A percentile compares a stretch with the other conserved stretches of the same genome.
Evolutionary conservation across 2,113 vertebrate species (phyloP).

Genomic region (Muntiacus muntjak): DNA sequence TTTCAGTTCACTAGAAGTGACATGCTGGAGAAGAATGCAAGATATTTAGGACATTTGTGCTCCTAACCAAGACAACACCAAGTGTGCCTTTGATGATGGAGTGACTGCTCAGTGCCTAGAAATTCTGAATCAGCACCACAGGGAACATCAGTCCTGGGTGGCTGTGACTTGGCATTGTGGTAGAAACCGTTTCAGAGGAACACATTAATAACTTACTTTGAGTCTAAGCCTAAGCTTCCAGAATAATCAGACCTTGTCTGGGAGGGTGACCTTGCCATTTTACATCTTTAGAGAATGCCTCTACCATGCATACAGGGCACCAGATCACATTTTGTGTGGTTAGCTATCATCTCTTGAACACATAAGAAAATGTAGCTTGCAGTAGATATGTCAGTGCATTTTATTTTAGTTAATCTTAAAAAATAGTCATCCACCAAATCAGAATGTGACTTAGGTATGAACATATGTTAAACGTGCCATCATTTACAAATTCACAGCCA

Average conservation of each 20-base stretch:
- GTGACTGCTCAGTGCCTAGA: not conserved
- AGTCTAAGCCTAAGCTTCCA: not conserved
- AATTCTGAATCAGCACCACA: not conserved
- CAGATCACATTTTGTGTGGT: not conserved
- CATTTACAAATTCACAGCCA: not conserved
- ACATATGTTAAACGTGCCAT: not conserved
- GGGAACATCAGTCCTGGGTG: not conserved
- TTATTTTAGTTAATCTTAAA: constrained; percentile 5
- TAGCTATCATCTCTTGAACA: not conserved
- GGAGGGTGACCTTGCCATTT: not conserved
- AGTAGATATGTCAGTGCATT: not conserved
- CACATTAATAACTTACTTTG: not conserved
- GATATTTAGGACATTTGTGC: not conserved
- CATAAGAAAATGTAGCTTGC: not conserved
- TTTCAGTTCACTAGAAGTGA: not conserved
- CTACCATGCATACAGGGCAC: too few species aligned
- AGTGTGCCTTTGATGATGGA: not conserved
- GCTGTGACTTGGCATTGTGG: not conserved
- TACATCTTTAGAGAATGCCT: not conserved
- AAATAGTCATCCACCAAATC: not conserved
- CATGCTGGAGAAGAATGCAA: not conserved
- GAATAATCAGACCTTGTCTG: not conserved
- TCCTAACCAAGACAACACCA: not conserved
- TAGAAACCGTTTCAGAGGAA: not conserved
- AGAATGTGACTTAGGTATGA: not conserved